Evolutionary conservation across 2,888 invertebrate species (phyloP).

Genomic region (Oscheius sp.): DNA sequence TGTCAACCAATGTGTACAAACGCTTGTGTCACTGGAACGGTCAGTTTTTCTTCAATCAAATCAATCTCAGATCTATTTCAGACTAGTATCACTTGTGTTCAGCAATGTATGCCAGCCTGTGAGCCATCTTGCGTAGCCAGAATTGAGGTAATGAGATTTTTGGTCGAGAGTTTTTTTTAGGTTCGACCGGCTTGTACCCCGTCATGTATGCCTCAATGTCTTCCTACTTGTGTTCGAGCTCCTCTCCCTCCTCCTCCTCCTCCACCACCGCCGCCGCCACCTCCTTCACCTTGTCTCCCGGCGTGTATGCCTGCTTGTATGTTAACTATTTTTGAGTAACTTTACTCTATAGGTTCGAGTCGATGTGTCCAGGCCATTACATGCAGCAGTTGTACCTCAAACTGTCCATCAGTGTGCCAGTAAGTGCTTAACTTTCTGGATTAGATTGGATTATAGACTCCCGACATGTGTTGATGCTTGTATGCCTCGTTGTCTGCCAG

Average conservation of each 20-base stretch:
- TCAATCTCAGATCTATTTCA: not conserved
- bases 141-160: not conserved
- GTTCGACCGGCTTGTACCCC: slow-evolving; percentile 31
- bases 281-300: slow-evolving; percentile 44
- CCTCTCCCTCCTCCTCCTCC: slow-evolving; percentile 28
- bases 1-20: slow-evolving; percentile 56
- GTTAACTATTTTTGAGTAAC: not conserved
- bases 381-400: slow-evolving; percentile 53
- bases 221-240: slow-evolving; percentile 40
- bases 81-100: not conserved
- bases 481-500: slow-evolving; percentile 55
- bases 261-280: slow-evolving; percentile 30
- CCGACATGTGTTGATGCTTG: slow-evolving; percentile 47
- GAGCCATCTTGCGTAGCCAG: slow-evolving; percentile 18
- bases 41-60: not conserved
- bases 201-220: slow-evolving; percentile 53
- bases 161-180: not conserved
- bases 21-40: slow-evolving; percentile 40
- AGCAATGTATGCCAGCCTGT: slow-evolving; percentile 26
- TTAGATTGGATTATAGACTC: slow-evolving; percentile 33
- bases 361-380: slow-evolving; percentile 53
- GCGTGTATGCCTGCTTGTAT: slow-evolving; percentile 45
- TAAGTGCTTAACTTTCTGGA: slow-evolving; percentile 24
- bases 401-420: slow-evolving; percentile 50
- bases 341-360: not conserved